These are phyloP conservation scores for Thecocarcelia acutangulata DNA, from an alignment of 2,888 invertebrate species.

Conservation along the genomic window DNA sequence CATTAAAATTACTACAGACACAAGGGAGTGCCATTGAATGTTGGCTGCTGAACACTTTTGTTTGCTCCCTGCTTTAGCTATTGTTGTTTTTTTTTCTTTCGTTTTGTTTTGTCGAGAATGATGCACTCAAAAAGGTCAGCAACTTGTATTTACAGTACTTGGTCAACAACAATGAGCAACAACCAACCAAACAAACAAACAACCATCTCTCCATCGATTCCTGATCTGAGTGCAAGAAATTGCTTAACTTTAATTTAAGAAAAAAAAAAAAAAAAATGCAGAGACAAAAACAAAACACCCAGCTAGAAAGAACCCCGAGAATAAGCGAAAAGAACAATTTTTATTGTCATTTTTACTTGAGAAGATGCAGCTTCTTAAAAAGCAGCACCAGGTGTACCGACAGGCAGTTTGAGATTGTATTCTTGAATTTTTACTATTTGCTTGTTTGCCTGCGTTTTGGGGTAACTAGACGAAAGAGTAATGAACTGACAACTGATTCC, in stretches of 20 bases:
- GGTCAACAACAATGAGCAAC: constrained; percentile 54
- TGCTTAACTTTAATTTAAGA: constrained; percentile 30
- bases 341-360: constrained; percentile 11
- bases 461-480: constrained; percentile 61
- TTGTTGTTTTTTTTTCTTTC: constrained; percentile 24
- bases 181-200: constrained; percentile 14
- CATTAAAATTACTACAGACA: constrained; percentile 41
- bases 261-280: background rate
- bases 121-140: constrained; percentile 69
- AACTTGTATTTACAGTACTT: constrained; percentile 65
- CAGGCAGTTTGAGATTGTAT: constrained; percentile 13
- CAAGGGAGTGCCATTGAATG: constrained; percentile 66
- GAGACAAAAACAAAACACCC: background rate
- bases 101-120: constrained; percentile 57
- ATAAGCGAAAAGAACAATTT: constrained; percentile 41
- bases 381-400: constrained; percentile 56
- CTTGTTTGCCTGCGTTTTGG: constrained; percentile 30
- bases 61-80: constrained; percentile 23
- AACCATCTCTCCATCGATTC: constrained; percentile 31
- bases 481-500: constrained; percentile 56
- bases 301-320: constrained; percentile 34
- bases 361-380: constrained; percentile 34
- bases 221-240: constrained; percentile 29
- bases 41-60: constrained; percentile 55
- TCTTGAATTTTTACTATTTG: constrained; percentile 33